Percentiles rank a stretch among this genome's conserved stretches.
Evolutionary conservation across 1,140 invertebrate genomes (phyloP).

Genomic region (Nomia melanderi): DNA sequence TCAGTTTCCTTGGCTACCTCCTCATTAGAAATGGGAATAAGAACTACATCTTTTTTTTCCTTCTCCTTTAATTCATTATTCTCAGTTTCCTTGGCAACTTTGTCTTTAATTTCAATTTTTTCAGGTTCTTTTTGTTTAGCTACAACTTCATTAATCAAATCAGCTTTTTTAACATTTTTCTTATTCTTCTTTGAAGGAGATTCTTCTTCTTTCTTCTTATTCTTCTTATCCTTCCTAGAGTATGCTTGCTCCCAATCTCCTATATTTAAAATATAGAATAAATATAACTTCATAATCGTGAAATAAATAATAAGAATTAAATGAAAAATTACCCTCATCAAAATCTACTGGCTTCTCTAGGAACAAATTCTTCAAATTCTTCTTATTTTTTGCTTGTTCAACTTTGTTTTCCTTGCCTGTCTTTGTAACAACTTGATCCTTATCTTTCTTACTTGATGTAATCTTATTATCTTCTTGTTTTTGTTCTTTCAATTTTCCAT

Average conservation of each 20-base stretch:
- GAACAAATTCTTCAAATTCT: slow-evolving; percentile 81
- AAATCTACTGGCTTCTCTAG: slow-evolving; percentile 87
- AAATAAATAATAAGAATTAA: neutral
- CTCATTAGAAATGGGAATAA: slow-evolving; percentile 71
- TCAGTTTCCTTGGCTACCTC: slow-evolving; percentile 71
- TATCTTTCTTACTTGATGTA: slow-evolving; percentile 74
- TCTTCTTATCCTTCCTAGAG: slow-evolving; percentile 85
- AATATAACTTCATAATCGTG: neutral
- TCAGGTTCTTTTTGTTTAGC: slow-evolving; percentile 76
- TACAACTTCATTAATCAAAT: slow-evolving; percentile 71
- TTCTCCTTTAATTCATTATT: slow-evolving; percentile 81
- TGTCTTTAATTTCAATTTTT: slow-evolving; percentile 80
- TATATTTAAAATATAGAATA: slow-evolving; percentile 60
- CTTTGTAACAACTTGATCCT: slow-evolving; percentile 75
- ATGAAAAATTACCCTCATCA: slow-evolving; percentile 83
- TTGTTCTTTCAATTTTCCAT: slow-evolving; percentile 79
- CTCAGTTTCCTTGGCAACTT: slow-evolving; percentile 80
- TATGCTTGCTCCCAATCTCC: slow-evolving; percentile 87
- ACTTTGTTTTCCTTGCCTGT: slow-evolving; percentile 79
- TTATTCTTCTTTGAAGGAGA: slow-evolving; percentile 80
- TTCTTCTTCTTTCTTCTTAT: slow-evolving; percentile 82
- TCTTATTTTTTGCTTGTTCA: slow-evolving; percentile 82
- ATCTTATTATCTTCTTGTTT: slow-evolving; percentile 79
- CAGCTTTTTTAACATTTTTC: slow-evolving; percentile 74
- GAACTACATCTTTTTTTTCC: slow-evolving; percentile 75